Base-by-base conservation (phyloP, 1,140 invertebrate species). In the Magallana gigas region DNA sequence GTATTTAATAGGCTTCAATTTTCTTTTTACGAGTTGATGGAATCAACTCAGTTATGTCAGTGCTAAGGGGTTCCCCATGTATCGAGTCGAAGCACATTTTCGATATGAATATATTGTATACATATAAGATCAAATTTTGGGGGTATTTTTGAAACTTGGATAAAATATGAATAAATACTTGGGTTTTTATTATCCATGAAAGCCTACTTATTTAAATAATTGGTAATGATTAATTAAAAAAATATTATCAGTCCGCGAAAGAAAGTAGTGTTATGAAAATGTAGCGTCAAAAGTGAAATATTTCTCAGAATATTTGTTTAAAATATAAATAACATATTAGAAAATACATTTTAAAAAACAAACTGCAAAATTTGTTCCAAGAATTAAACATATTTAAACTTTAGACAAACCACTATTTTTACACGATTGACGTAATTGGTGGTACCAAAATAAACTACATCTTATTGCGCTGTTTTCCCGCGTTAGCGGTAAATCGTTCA, bases 391-490 rank as follows among this genome's bases (percentile, higher is more conserved):
- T 64, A 8, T 16, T 64, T 16, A 16, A 62, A n/a, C 7, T 16
- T n/a, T 16, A 64, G 60, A n/a, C 12, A 64, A 1, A 7, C 6
- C 16, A 7, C 18, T 16, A 14, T 64, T 62, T 62, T 62, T n/a
- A 62, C 14, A 18, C 7, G 11, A 64, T 64, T 64, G 60, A 64
- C 60, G 60, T 64, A 16, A 48, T 14, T 64, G 16, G 60, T 64
- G 60, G n/a, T 64, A 64, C 18, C 16, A 16, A 16, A 16, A 64
- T n/a, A 64, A 23, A 18, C 16, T n/a, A 64, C 60, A 3, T 16
- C 12, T 64, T 64, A 16, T 64, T 64, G 60, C 60, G 60, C 60
- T 64, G 12, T 64, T 64, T 64, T 64, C 60, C 60, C 60, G 60
- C 60, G 60, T 14, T 64, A 64, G 60, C 60, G 16, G 60, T 64